phyloP scores from a whole-genome alignment of 1,140 invertebrate species.

The Drosophila bipectinata region DNA sequence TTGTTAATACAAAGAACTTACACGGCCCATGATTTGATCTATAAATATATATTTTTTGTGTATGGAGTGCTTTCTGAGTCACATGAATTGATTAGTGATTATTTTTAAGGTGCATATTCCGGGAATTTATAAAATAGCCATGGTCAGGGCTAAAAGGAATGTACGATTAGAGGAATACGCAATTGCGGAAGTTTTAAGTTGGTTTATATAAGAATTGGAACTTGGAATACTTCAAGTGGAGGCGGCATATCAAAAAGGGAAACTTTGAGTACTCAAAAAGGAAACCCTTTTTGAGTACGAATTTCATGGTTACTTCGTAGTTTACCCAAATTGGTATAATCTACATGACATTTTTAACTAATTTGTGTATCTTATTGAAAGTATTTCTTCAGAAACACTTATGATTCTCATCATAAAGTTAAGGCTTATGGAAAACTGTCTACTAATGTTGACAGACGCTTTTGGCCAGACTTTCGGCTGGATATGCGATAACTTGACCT shows the following conservation, averaged over 20 bases:
- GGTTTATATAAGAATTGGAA: slow-evolving; percentile 18
- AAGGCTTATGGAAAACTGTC: slow-evolving; percentile 5
- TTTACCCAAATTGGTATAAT: neutral
- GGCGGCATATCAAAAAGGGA: slow-evolving; percentile 7
- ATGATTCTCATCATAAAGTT: neutral
- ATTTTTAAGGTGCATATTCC: slow-evolving; percentile 37
- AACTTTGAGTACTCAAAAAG: slow-evolving; percentile 3
- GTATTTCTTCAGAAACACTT: neutral
- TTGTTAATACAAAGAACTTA: neutral
- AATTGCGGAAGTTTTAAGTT: slow-evolving; percentile 41
- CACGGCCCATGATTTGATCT: slow-evolving; percentile 16
- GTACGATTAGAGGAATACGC: slow-evolving; percentile 42
- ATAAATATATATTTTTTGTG: neutral
- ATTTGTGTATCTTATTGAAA: neutral
- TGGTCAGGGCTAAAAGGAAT: slow-evolving; percentile 57
- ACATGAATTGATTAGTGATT: slow-evolving; percentile 14
- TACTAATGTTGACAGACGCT: slow-evolving; percentile 47
- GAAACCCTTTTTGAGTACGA: neutral
- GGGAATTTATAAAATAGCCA: slow-evolving; percentile 37
- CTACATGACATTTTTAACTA: neutral
- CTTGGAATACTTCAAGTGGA: slow-evolving; percentile 26
- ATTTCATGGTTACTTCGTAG: neutral
- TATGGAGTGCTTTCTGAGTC: slow-evolving; percentile 35
- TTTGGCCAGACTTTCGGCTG: slow-evolving; percentile 12
- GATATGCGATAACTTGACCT: slow-evolving; percentile 56